These are phyloP conservation scores for Lutjanus campechanus DNA, from an alignment of 2,797 vertebrate species.

Conservation along the genomic window DNA sequence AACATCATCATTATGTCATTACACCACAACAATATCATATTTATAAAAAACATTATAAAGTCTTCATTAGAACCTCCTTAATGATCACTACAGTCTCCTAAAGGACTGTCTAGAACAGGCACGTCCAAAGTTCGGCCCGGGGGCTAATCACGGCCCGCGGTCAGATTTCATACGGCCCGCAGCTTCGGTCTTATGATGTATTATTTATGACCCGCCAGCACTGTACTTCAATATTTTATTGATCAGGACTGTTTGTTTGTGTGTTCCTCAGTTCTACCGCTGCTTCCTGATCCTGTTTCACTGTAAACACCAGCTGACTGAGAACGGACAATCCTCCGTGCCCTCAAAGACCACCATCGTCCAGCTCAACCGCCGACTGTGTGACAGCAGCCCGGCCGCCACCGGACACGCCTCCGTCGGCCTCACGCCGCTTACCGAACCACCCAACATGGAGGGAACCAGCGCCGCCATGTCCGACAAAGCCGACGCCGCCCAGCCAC, in stretches of 20 bases:
- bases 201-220: too few species aligned
- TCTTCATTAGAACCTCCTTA: too few species aligned
- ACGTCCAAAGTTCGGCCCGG: too few species aligned
- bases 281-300: slow-evolving; percentile 85
- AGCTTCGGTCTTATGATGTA: too few species aligned
- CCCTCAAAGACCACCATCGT: slow-evolving; percentile 73
- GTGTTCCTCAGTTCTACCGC: slow-evolving; percentile 82
- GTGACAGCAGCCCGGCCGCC: background rate
- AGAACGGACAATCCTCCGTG: slow-evolving; percentile 57
- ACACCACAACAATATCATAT: background rate
- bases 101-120: too few species aligned
- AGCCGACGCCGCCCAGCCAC: background rate
- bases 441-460: slow-evolving; percentile 26
- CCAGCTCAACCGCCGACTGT: slow-evolving; percentile 67
- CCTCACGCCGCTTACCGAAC: background rate
- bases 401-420: background rate
- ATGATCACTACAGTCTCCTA: too few species aligned
- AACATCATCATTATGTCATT: background rate
- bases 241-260: background rate
- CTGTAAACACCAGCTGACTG: slow-evolving; percentile 61
- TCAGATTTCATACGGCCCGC: too few species aligned
- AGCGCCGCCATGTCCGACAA: slow-evolving; percentile 6
- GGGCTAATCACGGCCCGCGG: too few species aligned
- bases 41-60: too few species aligned
- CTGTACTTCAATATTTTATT: background rate